These are phyloP conservation scores for Symphodus melops DNA, from an alignment of 2,113 vertebrate genomes.

Conservation along the genomic window DNA sequence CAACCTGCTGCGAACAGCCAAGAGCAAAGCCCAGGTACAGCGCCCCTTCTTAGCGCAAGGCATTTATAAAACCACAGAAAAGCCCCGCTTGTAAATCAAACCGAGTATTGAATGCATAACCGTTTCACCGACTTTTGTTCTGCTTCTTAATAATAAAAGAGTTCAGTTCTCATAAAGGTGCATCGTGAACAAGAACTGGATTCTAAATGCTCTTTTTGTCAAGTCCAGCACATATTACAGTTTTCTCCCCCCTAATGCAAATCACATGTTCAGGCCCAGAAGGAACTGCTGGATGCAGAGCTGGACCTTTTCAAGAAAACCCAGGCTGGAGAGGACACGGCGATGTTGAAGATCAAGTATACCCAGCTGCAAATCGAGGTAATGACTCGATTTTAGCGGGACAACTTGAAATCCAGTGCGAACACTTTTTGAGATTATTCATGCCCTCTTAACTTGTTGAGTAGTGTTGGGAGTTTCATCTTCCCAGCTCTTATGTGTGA, in stretches of 20 bases:
- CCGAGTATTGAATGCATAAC: too few relatives aligned
- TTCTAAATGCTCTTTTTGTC: background rate
- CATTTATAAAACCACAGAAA: background rate
- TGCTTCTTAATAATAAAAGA: too few relatives aligned
- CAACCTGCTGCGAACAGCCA: conserved; percentile 82
- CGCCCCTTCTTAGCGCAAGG: background rate
- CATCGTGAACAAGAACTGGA: too few relatives aligned
- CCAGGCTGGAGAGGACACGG: conserved; percentile 96
- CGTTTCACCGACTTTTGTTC: too few relatives aligned
- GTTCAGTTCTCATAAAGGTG: too few relatives aligned
- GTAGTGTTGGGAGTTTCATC: too few relatives aligned
- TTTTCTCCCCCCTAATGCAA: conserved; percentile 13
- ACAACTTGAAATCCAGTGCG: background rate
- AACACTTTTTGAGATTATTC: background rate
- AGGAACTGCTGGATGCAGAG: conserved; percentile 95
- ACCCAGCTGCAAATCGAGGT: conserved; percentile 96
- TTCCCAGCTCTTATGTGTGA: background rate
- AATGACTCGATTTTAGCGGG: conserved; percentile 17
- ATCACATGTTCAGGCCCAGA: conserved; percentile 88
- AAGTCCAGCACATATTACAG: background rate
- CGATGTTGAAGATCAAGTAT: conserved; percentile 91
- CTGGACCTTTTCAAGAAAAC: conserved; percentile 97
- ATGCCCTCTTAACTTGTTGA: too few relatives aligned
- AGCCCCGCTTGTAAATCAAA: too few relatives aligned
- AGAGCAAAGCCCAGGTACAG: conserved; percentile 93